These are phyloP conservation scores for Montipora capricornis DNA, from an alignment of 64 coral and sea anemone species.

Conservation along the genomic window DNA sequence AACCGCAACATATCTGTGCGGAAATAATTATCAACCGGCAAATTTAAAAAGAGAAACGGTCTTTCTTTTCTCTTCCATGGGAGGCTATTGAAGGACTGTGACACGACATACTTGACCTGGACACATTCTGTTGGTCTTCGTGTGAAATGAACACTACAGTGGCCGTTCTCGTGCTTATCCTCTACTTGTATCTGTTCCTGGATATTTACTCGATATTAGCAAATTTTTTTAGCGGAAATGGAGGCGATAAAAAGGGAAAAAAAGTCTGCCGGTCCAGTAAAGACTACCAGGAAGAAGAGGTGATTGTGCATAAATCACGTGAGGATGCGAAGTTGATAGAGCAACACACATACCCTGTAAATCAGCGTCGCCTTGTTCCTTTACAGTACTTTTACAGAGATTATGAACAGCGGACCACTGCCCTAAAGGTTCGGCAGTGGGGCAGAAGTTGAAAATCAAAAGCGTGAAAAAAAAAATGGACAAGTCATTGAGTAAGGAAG, in stretches of 20 bases:
- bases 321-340: not conserved
- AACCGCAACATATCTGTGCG: not conserved
- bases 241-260: not conserved
- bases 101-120: not conserved
- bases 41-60: not conserved
- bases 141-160: conserved; percentile 24
- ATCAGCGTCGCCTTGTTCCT: not conserved
- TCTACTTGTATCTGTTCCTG: conserved; percentile 13
- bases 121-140: not conserved
- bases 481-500: not conserved
- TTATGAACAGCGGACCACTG: not conserved
- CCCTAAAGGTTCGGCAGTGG: conserved; percentile 4
- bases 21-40: not conserved
- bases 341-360: too few relatives aligned
- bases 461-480: not conserved
- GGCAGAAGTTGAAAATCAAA: not conserved
- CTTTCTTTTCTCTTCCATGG: too few relatives aligned
- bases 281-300: not conserved
- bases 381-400: not conserved
- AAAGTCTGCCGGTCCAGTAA: not conserved
- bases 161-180: not conserved
- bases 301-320: not conserved
- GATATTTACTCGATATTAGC: conserved; percentile 9
- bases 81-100: not conserved
- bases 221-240: not conserved